Evolutionary conservation across 2,888 invertebrate species (phyloP).

Genomic region (Amiota minor): DNA sequence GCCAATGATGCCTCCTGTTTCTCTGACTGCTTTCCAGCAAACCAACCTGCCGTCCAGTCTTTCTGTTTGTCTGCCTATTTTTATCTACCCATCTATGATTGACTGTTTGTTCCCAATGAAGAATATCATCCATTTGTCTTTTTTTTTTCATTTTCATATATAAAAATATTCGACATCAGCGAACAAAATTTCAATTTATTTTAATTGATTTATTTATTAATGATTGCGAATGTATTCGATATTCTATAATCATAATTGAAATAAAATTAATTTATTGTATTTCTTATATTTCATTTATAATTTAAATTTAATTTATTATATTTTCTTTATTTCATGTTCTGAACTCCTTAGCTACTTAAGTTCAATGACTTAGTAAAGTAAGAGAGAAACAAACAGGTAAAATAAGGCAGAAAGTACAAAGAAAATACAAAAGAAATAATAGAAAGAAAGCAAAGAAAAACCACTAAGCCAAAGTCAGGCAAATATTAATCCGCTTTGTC

Average conservation of each 20-base stretch:
- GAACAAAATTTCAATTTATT: conserved; percentile 66
- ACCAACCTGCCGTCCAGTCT: no score
- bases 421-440: conserved; percentile 30
- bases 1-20: no score
- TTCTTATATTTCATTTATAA: conserved; percentile 58
- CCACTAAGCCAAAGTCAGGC: conserved; percentile 20
- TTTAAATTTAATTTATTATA: neutral
- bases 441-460: conserved; percentile 18
- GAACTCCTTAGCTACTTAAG: neutral
- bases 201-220: conserved; percentile 64
- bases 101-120: no score
- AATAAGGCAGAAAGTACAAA: neutral
- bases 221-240: conserved; percentile 59
- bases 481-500: conserved; percentile 45
- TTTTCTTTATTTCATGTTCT: conserved; percentile 7
- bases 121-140: no score
- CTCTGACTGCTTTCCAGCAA: no score
- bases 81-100: neutral
- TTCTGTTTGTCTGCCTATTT: neutral
- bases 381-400: neutral
- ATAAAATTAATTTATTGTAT: conserved; percentile 67
- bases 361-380: neutral
- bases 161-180: conserved; percentile 58
- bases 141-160: no score
- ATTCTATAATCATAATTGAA: conserved; percentile 59